These are phyloP conservation scores for Glaucomys volans DNA, from an alignment of 2,113 vertebrate genomes.

Conservation along the genomic window DNA sequence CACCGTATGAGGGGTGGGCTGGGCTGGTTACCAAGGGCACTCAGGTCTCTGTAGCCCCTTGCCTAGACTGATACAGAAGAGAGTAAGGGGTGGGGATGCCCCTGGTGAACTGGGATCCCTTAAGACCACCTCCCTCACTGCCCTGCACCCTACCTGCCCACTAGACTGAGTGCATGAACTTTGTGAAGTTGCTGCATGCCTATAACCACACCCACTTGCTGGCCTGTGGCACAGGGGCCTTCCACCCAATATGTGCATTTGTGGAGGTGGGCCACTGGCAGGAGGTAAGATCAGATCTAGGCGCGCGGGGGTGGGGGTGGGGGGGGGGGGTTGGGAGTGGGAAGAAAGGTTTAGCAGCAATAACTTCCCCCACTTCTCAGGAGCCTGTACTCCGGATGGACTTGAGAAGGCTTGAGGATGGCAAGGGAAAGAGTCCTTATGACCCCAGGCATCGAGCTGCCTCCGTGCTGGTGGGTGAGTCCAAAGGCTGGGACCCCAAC, in stretches of 20 bases:
- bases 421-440: conserved; percentile 97
- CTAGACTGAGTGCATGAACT: conserved; percentile 97
- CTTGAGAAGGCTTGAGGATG: conserved; percentile 89
- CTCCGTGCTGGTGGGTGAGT: conserved; percentile 95
- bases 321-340: neutral
- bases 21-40: neutral
- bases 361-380: conserved; percentile 81
- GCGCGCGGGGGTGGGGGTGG: neutral
- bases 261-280: conserved; percentile 93
- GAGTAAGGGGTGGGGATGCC: neutral
- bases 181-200: conserved; percentile 95
- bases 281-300: conserved; percentile 89
- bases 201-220: conserved; percentile 97
- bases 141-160: neutral
- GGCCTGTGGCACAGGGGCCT: conserved; percentile 96
- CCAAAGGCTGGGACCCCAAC: neutral
- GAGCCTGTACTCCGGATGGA: conserved; percentile 93
- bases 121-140: neutral
- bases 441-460: conserved; percentile 93
- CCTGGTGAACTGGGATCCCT: neutral
- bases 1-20: neutral
- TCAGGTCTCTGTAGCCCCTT: neutral
- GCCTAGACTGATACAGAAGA: neutral
- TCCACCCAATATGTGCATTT: conserved; percentile 95
- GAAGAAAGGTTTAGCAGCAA: neutral